Evolutionary conservation across 2,113 vertebrate species (phyloP).

Genomic region (Protobothrops flavoviridis): DNA sequence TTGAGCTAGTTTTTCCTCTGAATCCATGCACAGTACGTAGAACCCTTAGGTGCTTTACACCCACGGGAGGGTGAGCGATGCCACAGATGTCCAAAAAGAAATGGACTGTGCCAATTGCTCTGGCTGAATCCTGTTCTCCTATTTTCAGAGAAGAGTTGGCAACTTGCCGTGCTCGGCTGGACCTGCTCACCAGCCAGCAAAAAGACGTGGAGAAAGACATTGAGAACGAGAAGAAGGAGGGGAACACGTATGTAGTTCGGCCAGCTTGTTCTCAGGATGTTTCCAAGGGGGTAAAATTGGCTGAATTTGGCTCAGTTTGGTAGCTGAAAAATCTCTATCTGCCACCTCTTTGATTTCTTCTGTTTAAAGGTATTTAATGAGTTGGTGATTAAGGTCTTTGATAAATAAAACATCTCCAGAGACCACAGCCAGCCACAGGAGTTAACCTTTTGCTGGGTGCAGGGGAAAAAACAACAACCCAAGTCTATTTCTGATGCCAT

Average conservation of each 20-base stretch:
- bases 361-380: neutral
- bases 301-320: neutral
- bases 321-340: neutral
- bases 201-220: constrained; percentile 68
- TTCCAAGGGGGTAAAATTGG: neutral
- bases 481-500: rapidly evolving
- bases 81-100: neutral
- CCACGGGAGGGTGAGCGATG: neutral
- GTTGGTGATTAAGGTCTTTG: neutral
- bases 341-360: neutral
- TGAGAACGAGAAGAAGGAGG: constrained; percentile 62
- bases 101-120: neutral
- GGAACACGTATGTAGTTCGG: constrained; percentile 73
- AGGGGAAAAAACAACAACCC: neutral
- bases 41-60: neutral
- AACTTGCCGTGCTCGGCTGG: constrained; percentile 68
- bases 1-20: neutral
- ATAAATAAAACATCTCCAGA: neutral
- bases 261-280: neutral
- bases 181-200: constrained; percentile 69
- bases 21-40: neutral
- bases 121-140: neutral
- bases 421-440: neutral
- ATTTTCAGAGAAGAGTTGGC: constrained; percentile 70
- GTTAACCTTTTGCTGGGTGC: rapidly evolving